Conservation (phyloP, 2,113 vertebrate species). For the Bagarius yarrelli region DNA sequence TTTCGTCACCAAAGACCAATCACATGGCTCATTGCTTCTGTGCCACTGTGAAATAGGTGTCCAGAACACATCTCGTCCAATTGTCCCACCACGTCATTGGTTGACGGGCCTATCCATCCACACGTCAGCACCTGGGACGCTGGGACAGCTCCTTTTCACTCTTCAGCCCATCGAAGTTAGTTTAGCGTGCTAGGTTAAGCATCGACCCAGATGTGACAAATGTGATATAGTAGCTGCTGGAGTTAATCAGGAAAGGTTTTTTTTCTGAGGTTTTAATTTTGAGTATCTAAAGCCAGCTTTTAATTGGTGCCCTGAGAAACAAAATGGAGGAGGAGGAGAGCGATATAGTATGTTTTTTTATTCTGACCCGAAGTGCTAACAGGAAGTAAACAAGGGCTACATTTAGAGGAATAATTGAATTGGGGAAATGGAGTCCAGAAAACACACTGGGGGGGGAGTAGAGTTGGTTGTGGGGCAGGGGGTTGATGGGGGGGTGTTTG, state of each 20-base stretch:
- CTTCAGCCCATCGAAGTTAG: background rate
- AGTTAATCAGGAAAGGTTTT: background rate
- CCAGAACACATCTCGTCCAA: conserved; percentile 51
- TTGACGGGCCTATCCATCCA: conserved; percentile 55
- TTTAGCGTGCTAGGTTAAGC: background rate
- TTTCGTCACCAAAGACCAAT: conserved; percentile 48
- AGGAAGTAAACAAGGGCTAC: conserved; percentile 2
- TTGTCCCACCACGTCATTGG: conserved; percentile 54
- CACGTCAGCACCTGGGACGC: conserved; percentile 46
- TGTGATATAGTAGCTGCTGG: background rate
- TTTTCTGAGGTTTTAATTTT: background rate
- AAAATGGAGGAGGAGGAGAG: too few species aligned
- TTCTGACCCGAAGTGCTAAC: background rate
- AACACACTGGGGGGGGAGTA: background rate
- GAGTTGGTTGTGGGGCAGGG: background rate
- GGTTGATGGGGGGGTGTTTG: too few species aligned
- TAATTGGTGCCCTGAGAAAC: background rate
- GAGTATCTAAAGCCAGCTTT: background rate
- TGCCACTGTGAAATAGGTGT: conserved; percentile 55
- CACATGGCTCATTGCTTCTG: conserved; percentile 56
- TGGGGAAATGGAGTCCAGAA: conserved; percentile 8
- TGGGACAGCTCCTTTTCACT: conserved; percentile 18
- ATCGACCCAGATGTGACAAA: background rate
- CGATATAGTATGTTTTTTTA: too few species aligned
- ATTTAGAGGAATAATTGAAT: conserved; percentile 27